Percentiles rank a stretch among this genome's conserved stretches.
phyloP scores from a whole-genome alignment of 1,140 invertebrate genomes.

The Belonocnema kinseyi region DNA sequence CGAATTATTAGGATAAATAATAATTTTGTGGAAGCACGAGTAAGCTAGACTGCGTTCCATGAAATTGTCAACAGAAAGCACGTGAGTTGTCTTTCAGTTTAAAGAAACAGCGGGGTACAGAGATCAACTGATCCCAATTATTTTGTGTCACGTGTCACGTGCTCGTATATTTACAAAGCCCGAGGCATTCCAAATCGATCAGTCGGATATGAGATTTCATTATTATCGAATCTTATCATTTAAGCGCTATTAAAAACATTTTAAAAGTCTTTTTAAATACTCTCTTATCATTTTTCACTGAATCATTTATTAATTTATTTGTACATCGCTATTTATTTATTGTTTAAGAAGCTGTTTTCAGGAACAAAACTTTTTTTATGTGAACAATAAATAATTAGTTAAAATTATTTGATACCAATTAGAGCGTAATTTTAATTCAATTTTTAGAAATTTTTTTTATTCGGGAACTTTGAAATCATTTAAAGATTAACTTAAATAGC shows the following conservation, averaged over 20 bases:
- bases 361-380: no score
- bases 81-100: slow-evolving; percentile 20
- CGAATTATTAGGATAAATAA: no score
- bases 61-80: slow-evolving; percentile 29
- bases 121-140: slow-evolving; percentile 17
- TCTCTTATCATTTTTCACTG: no score
- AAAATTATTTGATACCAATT: no score
- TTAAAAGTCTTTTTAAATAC: neutral
- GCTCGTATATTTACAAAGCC: slow-evolving; percentile 11
- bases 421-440: no score
- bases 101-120: slow-evolving; percentile 4
- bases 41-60: neutral
- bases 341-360: no score
- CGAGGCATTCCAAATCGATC: slow-evolving; percentile 13
- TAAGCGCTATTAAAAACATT: slow-evolving; percentile 16
- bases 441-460: no score
- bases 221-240: slow-evolving; percentile 23
- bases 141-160: slow-evolving; percentile 29
- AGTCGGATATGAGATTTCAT: slow-evolving; percentile 15
- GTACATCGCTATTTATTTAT: no score
- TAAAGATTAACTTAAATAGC: no score
- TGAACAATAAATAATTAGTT: no score
- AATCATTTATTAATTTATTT: no score
- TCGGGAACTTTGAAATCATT: no score
- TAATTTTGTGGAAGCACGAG: neutral